phyloP scores from a whole-genome alignment of 2,888 invertebrate genomes.

The Cotesia congregata region DNA sequence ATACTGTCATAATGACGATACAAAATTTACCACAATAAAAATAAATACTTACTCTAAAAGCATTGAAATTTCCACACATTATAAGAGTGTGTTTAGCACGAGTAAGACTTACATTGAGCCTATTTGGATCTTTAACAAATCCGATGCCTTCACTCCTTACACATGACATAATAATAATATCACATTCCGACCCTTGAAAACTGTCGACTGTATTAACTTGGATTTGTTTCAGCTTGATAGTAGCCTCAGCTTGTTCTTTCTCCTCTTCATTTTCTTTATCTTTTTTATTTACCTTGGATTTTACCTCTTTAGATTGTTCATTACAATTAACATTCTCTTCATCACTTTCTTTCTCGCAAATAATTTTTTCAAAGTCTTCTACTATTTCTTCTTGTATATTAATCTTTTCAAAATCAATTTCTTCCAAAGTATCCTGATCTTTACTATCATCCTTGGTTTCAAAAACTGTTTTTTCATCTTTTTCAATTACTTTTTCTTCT shows the following conservation, averaged over 20 bases:
- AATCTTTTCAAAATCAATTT: no score
- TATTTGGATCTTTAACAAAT: constrained; percentile 81
- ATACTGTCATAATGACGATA: no score
- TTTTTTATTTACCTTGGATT: no score
- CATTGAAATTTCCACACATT: constrained; percentile 80
- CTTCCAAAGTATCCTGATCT: no score
- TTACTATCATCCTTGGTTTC: no score
- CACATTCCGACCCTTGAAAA: constrained; percentile 90
- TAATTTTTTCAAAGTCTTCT: not conserved
- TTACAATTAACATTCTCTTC: not conserved
- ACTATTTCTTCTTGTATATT: no score
- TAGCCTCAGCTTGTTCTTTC: constrained; percentile 38
- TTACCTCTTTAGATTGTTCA: not conserved
- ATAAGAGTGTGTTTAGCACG: constrained; percentile 82
- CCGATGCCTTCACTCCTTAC: constrained; percentile 83
- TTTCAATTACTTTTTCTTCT: no score
- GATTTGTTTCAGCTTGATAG: constrained; percentile 48
- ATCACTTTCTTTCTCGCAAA: not conserved
- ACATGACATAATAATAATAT: constrained; percentile 87
- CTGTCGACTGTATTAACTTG: constrained; percentile 84
- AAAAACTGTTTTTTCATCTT: no score
- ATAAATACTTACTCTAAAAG: constrained; percentile 73
- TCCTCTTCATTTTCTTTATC: not conserved
- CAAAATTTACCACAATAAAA: no score
- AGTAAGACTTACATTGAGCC: constrained; percentile 89